Evolutionary conservation across 2,888 invertebrate genomes (phyloP).

Genomic region (Cosmia trapezina): DNA sequence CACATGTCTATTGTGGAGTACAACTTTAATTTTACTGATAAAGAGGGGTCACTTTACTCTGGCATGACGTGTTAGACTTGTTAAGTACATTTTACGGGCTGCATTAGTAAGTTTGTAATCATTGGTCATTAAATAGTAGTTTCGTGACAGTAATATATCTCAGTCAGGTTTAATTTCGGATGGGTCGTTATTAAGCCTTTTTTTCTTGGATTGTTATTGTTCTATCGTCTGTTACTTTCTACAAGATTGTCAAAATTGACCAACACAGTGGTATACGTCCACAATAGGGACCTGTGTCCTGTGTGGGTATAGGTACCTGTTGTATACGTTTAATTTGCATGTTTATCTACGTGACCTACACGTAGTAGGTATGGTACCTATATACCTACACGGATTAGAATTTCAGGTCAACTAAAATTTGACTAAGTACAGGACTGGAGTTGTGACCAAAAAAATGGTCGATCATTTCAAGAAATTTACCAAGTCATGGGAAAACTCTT

Average conservation of each 20-base stretch:
- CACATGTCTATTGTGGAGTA: constrained; percentile 64
- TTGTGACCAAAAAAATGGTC: not conserved
- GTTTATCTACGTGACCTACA: constrained; percentile 12
- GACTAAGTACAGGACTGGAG: not conserved
- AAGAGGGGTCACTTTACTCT: constrained; percentile 4
- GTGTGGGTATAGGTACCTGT: no score
- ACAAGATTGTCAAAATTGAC: constrained; percentile 18
- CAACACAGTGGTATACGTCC: not conserved
- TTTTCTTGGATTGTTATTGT: constrained; percentile 45
- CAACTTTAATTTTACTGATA: constrained; percentile 59
- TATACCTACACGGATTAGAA: constrained; percentile 12
- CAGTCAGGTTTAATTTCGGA: constrained; percentile 55
- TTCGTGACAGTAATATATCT: constrained; percentile 72
- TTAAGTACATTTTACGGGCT: constrained; percentile 24
- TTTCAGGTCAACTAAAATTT: constrained; percentile 6
- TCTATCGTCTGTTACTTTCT: constrained; percentile 49
- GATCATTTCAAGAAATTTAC: not conserved
- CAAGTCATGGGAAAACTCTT: no score
- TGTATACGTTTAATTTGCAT: not conserved
- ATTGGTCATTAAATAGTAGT: constrained; percentile 60
- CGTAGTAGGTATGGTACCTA: not conserved
- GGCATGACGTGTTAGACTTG: not conserved
- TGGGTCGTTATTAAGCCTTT: constrained; percentile 50
- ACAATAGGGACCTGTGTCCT: no score
- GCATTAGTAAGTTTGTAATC: constrained; percentile 50